Base-by-base conservation (phyloP, 64 coral and sea anemone genomes). In the Anthopleura sola region DNA sequence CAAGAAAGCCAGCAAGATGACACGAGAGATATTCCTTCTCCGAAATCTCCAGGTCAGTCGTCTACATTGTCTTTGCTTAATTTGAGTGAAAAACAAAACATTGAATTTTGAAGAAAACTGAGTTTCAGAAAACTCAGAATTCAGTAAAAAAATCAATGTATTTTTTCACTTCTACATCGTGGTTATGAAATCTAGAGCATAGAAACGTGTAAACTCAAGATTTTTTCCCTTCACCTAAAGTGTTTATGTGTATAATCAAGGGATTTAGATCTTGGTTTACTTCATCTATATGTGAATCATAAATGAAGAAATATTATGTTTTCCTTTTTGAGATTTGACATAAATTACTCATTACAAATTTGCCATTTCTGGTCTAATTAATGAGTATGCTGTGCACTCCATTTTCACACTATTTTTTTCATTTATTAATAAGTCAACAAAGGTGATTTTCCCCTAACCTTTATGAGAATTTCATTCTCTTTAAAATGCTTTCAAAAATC, bases 291-390 rank as follows among this genome's bases (percentile, higher is more conserved):
- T 14, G 31, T 32, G 26, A 71, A 28, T 62, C 5, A 62, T n/a
- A 71, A 34, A 71, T 71, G 26, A 71, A n/a, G 3, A 29, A 32
- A 34, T 28, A 34, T 71, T 34, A 32, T 71, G 29, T 14, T 71
- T 71, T 71, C 12, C 1, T 28, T 71, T 71, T 71, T 33, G 29
- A 71, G 14, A 71, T 71, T 71, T 71, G 66, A 36, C 66, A 71
- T 71, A 71, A 71, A 71, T 71, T 71, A 71, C 66, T 71, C 66
- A 71, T 71, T 31, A 71, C 28, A 71, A 71, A 71, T 71, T 71
- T 71, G 12, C 31, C 66, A 71, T 71, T 71, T 71, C 13, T 71
- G 0, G n/a, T 20, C 31, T 71, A 36, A 71, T 71, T 71, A 71
- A 71, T 34, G 31, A 71, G 2, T 33, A 11, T 71, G 16, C 50